A percentile compares a stretch with the other conserved stretches of the same genome.
Conservation (phyloP, 1,140 invertebrate species). For the Calliopsis andreniformis region DNA sequence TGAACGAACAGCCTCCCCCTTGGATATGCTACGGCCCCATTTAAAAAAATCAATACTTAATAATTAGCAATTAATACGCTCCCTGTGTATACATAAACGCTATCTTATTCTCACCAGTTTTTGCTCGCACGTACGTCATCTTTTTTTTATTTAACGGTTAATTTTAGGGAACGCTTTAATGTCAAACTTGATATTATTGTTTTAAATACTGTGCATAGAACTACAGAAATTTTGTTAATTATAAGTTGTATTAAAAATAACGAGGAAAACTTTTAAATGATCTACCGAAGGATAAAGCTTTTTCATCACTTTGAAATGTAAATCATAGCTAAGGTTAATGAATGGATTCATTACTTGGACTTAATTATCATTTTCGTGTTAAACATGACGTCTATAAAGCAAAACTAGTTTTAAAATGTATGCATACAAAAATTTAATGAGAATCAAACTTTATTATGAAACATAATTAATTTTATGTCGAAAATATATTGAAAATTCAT, state of each 20-base stretch:
- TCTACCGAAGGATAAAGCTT: not conserved
- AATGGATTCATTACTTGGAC: not conserved
- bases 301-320: not conserved
- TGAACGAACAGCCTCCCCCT: constrained; percentile 61
- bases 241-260: not conserved
- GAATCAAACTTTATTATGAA: too few species aligned
- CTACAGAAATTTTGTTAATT: not conserved
- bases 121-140: constrained; percentile 17
- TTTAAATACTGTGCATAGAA: not conserved
- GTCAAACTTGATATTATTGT: not conserved
- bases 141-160: not conserved
- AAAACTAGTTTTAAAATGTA: too few species aligned
- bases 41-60: constrained; percentile 81
- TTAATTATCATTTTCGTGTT: too few species aligned
- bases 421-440: too few species aligned
- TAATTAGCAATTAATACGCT: constrained; percentile 80
- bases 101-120: not conserved
- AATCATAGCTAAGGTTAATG: not conserved
- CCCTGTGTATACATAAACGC: constrained; percentile 32
- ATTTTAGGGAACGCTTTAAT: not conserved
- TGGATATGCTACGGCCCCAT: constrained; percentile 70
- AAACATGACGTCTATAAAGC: too few species aligned
- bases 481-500: too few species aligned
- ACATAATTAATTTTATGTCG: too few species aligned
- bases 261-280: not conserved